Conservation (phyloP, 1,140 invertebrate species). For the Mycetomoellerius zeteki region DNA sequence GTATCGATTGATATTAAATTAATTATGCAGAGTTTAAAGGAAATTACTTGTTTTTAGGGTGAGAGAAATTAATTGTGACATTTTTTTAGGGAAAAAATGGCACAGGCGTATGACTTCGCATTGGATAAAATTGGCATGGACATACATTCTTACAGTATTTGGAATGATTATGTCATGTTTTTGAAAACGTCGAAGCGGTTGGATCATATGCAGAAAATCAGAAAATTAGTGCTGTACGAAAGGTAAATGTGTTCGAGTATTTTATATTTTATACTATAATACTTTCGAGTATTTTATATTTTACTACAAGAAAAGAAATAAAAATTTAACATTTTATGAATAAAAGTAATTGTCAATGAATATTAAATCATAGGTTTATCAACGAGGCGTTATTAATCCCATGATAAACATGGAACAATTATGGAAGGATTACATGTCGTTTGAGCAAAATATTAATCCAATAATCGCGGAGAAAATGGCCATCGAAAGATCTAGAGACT, state of each 20-base stretch:
- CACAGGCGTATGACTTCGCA: constrained; percentile 99
- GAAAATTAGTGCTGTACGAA: constrained; percentile 98
- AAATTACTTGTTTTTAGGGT: constrained; percentile 26
- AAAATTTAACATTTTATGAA: background rate
- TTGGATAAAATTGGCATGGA: constrained; percentile 99
- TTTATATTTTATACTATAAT: background rate
- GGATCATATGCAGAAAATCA: constrained; percentile 99
- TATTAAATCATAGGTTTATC: constrained; percentile 91
- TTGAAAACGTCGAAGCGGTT: constrained; percentile 98
- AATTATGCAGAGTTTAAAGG: background rate
- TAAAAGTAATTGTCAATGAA: background rate
- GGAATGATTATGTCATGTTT: constrained; percentile 99
- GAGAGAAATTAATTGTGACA: constrained; percentile 60
- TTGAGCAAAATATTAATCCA: constrained; percentile 98
- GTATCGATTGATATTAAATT: background rate
- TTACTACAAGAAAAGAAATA: too few species aligned
- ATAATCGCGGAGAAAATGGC: constrained; percentile 98
- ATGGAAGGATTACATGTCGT: constrained; percentile 99
- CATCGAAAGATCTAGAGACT: constrained; percentile 96
- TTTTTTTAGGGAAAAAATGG: constrained; percentile 98
- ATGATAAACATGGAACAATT: constrained; percentile 99
- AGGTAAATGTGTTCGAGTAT: constrained; percentile 88
- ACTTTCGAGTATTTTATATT: background rate
- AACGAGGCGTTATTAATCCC: constrained; percentile 97
- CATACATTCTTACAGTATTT: constrained; percentile 97